Base-by-base conservation (phyloP, 2,113 vertebrate genomes). In the Gnathonemus echidnorhynchus region DNA sequence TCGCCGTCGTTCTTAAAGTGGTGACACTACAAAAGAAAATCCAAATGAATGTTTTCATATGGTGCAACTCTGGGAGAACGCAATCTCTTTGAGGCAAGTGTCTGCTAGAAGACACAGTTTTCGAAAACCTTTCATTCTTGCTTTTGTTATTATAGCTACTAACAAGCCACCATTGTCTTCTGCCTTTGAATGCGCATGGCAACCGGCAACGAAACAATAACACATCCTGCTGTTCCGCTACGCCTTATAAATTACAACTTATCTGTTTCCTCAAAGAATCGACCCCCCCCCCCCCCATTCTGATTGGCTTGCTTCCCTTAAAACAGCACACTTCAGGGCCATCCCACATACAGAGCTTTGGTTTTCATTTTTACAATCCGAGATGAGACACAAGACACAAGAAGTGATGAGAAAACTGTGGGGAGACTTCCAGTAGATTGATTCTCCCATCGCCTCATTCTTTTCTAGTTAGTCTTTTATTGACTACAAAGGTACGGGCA, bases 401-500 rank as follows among this genome's bases (percentile, higher is more conserved):
- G 96, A 94, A 97, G 97, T 98, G 97, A 99, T 98, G 98, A 98
- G 97, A 99, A 98, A 98, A 97, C 97, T 96, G 97, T 97, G 95
- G 97, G 98, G 97, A 98, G 96, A 97, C 97, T 97, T 98, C 97
- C 97, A 97, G 97, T 96, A 98, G 97, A 99, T 98, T 98, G 97
- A 99, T 98, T 98, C 98, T 97, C 96, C 97, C 97, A 97, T 97
- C 96, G 96, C 97, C 96, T 97, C 97, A 96, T 97, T 98, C 97
- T 97, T 98, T 98, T 98, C 97, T 97, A 97, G 97, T 99, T 98
- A 98, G 97, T 97, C 97, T 98, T 98, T 98, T 98, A 99, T 98
- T 98, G 98, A 97, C 97, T 98, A 98, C 97, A 98, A 98, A 98
- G 97, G 96, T 97, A 97, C 94, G 96, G 95, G 94, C 95, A 95